Conservation (phyloP, 2,888 invertebrate genomes). For the Lottia scabra region DNA sequence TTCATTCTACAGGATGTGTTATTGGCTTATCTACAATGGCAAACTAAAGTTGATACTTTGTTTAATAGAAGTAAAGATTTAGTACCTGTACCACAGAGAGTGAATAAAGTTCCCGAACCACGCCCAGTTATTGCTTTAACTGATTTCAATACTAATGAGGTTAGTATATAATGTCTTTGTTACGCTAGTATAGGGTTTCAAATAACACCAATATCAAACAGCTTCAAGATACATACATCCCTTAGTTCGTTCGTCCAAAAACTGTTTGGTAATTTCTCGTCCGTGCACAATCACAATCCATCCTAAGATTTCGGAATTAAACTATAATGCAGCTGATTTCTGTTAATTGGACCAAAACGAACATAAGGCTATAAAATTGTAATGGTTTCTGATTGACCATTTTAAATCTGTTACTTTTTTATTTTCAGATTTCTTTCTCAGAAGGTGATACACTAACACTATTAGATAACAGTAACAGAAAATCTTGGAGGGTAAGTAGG, state of each 20-base stretch:
- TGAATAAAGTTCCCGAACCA: constrained; percentile 44
- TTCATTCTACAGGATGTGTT: constrained; percentile 54
- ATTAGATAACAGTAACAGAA: constrained; percentile 59
- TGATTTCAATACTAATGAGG: constrained; percentile 58
- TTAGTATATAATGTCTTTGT: constrained; percentile 22
- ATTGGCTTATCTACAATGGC: constrained; percentile 64
- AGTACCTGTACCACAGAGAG: constrained; percentile 57
- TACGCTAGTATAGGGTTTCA: no score
- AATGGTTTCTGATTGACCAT: no score
- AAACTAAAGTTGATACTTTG: constrained; percentile 59
- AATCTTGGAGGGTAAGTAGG: constrained; percentile 58
- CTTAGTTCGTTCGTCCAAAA: no score
- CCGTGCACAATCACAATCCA: no score
- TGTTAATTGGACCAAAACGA: no score
- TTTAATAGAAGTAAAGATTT: constrained; percentile 57
- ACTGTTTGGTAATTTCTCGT: no score
- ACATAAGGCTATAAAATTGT: no score
- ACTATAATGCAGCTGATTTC: no score
- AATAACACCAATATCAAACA: no score
- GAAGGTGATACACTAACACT: constrained; percentile 64
- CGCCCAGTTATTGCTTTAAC: constrained; percentile 57
- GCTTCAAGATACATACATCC: no score
- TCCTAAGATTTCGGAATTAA: no score
- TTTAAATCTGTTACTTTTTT: neutral
- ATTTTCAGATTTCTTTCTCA: constrained; percentile 57